phyloP scores from a whole-genome alignment of 2,113 vertebrate genomes.

The Pteruthius melanotis region DNA sequence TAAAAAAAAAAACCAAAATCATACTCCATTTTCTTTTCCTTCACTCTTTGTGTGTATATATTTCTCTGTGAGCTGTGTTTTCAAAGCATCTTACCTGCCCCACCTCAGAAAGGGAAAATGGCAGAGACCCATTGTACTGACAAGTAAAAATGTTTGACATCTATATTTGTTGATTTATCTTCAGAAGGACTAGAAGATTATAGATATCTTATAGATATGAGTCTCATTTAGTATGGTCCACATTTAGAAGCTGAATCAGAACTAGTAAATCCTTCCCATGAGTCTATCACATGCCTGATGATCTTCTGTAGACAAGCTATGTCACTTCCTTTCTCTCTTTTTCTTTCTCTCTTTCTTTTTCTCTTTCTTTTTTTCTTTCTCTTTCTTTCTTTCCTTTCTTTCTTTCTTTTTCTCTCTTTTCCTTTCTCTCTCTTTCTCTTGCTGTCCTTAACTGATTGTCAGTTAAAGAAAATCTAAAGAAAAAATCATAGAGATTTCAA shows the following conservation, averaged over 20 bases:
- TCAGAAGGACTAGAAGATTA: background rate
- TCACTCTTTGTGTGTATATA: background rate
- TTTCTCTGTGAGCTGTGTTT: background rate
- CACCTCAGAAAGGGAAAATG: background rate
- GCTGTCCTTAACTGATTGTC: background rate
- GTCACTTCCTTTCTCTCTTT: background rate
- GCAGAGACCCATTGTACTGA: background rate
- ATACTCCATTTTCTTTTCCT: background rate
- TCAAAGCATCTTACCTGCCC: background rate
- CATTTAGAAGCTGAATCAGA: background rate
- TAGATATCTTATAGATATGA: background rate
- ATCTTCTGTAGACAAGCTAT: background rate
- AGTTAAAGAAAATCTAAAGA: background rate
- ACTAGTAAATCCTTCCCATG: background rate
- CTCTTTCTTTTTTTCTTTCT: background rate
- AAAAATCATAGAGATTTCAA: background rate
- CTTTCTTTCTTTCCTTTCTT: background rate
- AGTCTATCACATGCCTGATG: background rate
- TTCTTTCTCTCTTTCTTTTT: background rate
- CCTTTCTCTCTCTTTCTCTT: background rate
- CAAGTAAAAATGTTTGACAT: background rate
- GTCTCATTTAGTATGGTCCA: background rate
- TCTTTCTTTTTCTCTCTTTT: no score
- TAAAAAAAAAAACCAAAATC: background rate
- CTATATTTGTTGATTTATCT: background rate